Base-by-base conservation (phyloP, 2,797 vertebrate genomes). In the Diceros bicornis region DNA sequence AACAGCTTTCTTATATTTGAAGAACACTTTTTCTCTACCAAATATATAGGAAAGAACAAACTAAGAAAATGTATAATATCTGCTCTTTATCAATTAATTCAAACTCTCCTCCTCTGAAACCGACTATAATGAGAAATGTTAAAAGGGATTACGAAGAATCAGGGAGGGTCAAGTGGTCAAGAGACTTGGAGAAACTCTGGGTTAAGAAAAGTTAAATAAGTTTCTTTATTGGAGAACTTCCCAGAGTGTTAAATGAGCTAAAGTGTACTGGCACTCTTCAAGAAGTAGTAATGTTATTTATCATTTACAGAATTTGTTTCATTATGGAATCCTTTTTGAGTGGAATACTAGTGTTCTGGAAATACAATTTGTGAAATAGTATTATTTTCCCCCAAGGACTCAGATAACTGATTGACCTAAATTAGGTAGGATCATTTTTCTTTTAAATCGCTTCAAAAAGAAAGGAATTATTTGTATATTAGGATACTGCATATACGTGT, bases 371-470 rank as follows among this genome's bases (percentile, higher is more conserved):
- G 21, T 93, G 34, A 93, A 82, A 91, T 18, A 83, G 23, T 50
- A 64, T 44, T 16, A 61, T 78, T 82, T 92, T 84, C 62, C 50
- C 55, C 55, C 21, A 78, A 64, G 66, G 41, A 92, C 66, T 87
- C 10, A 62, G 16, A 77, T 81, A 16, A 94, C 37, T 79, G 68
- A 78, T 12, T 41, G 44, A 64, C 10, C 89, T 52, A 79, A 93
- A 74, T 37, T 61, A 82, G 12, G 21, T 32, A 61, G 29, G 18
- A 32, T 57, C 2, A 71, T 29, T 89, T 94, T 85, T 74, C 50
- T 81, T 89, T 72, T 74, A 83, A 85, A 74, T 93, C 32, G 66
- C 10, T 86, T 87, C 8, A 66, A 71, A 91, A 91, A 82, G 13
- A 91, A 89, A 71, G 7, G 25, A 34, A 88, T 74, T 89, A 68